A percentile compares a stretch with the other conserved stretches of the same genome.
Evolutionary conservation across 1,140 invertebrate species (phyloP).

Genomic region (Heliconius hermathena): DNA sequence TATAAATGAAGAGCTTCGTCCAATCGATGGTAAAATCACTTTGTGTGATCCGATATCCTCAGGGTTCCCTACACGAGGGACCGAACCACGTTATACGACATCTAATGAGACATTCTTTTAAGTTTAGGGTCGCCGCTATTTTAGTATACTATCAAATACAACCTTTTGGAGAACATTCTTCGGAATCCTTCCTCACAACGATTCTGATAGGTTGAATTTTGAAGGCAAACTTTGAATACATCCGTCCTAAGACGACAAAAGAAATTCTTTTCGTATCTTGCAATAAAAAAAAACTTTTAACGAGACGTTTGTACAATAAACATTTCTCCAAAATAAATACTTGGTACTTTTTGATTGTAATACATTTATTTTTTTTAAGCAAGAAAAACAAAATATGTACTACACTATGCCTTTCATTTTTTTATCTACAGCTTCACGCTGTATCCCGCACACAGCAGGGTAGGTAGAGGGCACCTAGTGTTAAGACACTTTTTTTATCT

Average conservation of each 20-base stretch:
- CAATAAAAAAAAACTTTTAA: conserved; percentile 39
- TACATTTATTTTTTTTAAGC: not conserved
- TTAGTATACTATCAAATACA: conserved; percentile 37
- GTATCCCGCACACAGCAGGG: too few species aligned
- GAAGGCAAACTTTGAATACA: conserved; percentile 37
- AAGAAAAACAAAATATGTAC: not conserved
- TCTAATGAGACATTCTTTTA: conserved; percentile 43
- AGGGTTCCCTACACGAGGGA: conserved; percentile 25
- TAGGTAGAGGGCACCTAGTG: too few species aligned
- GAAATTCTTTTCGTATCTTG: conserved; percentile 29
- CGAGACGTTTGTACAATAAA: conserved; percentile 24
- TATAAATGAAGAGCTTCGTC: conserved; percentile 29
- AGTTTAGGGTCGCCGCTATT: conserved; percentile 38
- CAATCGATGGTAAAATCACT: conserved; percentile 39
- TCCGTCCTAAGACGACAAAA: conserved; percentile 32
- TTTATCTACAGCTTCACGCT: too few species aligned
- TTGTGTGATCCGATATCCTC: conserved; percentile 33
- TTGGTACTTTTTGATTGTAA: not conserved
- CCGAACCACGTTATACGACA: conserved; percentile 27
- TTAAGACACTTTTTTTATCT: too few species aligned
- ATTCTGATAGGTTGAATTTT: conserved; percentile 34
- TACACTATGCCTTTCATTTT: too few species aligned
- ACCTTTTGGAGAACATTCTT: conserved; percentile 37
- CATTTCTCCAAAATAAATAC: conserved; percentile 13
- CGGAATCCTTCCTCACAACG: conserved; percentile 22